Evolutionary conservation across 2,888 invertebrate species (phyloP).

Genomic region (Gasteruption jaculator): DNA sequence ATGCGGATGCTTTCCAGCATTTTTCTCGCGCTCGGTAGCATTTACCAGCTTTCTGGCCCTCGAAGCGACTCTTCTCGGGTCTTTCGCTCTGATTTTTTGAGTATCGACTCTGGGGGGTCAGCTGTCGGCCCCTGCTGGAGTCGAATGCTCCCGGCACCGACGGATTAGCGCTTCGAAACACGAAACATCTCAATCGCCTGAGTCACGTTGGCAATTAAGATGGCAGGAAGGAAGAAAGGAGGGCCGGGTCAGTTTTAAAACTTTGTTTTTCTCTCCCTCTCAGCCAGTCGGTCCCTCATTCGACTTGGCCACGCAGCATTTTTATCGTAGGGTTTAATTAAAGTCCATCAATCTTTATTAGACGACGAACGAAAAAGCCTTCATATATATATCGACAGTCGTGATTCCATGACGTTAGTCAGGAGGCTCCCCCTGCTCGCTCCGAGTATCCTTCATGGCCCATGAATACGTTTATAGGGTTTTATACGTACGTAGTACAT

Average conservation of each 20-base stretch:
- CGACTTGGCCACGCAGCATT: slow-evolving; percentile 24
- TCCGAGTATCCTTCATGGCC: slow-evolving; percentile 28
- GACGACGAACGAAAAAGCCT: slow-evolving; percentile 36
- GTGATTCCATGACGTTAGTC: slow-evolving; percentile 43
- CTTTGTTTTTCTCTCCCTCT: slow-evolving; percentile 25
- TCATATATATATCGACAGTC: slow-evolving; percentile 46
- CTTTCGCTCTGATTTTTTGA: too few species aligned
- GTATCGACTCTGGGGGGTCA: too few species aligned
- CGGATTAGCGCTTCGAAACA: too few species aligned
- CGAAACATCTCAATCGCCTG: slow-evolving; percentile 1
- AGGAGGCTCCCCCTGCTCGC: slow-evolving; percentile 25
- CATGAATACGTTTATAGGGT: slow-evolving; percentile 44
- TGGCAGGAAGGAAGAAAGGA: slow-evolving; percentile 3
- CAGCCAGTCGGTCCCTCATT: too few species aligned
- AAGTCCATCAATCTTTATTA: slow-evolving; percentile 50
- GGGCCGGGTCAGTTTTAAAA: slow-evolving; percentile 25
- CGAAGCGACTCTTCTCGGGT: too few species aligned
- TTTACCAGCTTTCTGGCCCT: too few species aligned
- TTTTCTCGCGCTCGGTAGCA: too few species aligned
- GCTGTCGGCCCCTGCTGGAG: too few species aligned
- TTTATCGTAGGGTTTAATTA: slow-evolving; percentile 43
- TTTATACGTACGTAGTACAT: too few species aligned
- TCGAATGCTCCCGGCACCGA: too few species aligned
- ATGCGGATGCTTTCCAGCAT: too few species aligned
- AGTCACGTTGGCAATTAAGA: background rate